These are phyloP conservation scores for Nerophis lumbriciformis DNA, from an alignment of 2,113 vertebrate species.

Conservation along the genomic window DNA sequence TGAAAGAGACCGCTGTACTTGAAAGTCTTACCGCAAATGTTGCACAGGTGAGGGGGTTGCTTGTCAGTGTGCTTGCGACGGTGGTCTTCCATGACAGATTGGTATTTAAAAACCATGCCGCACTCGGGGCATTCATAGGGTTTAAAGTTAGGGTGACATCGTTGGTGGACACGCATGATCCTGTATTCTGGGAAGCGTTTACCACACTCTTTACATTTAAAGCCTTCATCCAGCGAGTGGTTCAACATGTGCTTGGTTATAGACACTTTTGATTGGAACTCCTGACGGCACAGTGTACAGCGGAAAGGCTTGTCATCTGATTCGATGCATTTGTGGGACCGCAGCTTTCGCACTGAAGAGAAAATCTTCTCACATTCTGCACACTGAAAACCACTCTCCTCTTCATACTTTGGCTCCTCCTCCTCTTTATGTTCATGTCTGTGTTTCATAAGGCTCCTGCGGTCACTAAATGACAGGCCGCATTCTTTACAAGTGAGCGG, in stretches of 20 bases:
- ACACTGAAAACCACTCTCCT: conserved; percentile 50
- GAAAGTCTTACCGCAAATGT: conserved; percentile 76
- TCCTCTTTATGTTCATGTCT: conserved; percentile 59
- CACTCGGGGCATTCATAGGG: conserved; percentile 80
- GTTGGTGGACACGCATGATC: conserved; percentile 73
- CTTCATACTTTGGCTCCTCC: conserved; percentile 16
- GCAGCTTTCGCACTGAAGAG: conserved; percentile 48
- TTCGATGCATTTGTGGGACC: conserved; percentile 59
- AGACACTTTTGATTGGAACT: conserved; percentile 68
- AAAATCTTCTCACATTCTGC: conserved; percentile 60
- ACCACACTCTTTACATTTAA: conserved; percentile 78
- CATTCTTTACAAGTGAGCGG: conserved; percentile 74
- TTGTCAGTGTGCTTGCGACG: conserved; percentile 75
- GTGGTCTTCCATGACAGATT: conserved; percentile 82
- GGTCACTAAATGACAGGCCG: conserved; percentile 70
- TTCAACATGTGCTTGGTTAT: conserved; percentile 70
- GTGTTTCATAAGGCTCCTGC: conserved; percentile 71
- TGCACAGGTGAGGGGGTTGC: conserved; percentile 64
- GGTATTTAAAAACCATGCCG: conserved; percentile 82
- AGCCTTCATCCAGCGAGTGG: conserved; percentile 68
- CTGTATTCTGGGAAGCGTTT: conserved; percentile 74
- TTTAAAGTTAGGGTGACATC: conserved; percentile 78
- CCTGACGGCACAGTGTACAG: conserved; percentile 67
- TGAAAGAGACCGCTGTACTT: conserved; percentile 80
- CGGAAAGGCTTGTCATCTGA: conserved; percentile 62